These are phyloP conservation scores for Sebastes iracundus DNA, from an alignment of 2,797 vertebrate genomes.

Conservation along the genomic window DNA sequence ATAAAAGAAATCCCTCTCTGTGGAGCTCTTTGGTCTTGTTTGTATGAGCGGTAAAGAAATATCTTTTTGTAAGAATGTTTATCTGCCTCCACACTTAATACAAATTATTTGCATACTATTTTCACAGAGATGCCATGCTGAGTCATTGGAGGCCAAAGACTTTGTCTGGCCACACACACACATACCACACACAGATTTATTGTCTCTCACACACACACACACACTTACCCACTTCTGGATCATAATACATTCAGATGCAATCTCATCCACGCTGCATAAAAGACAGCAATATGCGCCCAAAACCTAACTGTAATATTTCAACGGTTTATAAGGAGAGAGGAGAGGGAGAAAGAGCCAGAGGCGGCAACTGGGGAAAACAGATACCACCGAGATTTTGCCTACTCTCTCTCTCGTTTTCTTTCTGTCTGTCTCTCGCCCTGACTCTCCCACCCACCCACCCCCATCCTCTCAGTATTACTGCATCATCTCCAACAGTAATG, in stretches of 20 bases:
- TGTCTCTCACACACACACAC: conserved; percentile 4
- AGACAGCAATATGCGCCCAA: conserved; percentile 73
- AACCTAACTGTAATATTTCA: conserved; percentile 75
- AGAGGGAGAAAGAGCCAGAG: conserved; percentile 62
- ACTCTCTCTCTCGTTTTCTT: conserved; percentile 18
- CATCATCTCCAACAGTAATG: conserved; percentile 75
- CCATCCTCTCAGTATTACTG: conserved; percentile 55
- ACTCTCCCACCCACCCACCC: conserved; percentile 24
- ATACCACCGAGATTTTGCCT: conserved; percentile 65
- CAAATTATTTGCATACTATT: conserved; percentile 22
- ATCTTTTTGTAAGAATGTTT: conserved; percentile 21
- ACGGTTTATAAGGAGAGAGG: conserved; percentile 65
- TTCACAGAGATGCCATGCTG: conserved; percentile 35
- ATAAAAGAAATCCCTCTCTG: conserved; percentile 21
- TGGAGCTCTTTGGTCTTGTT: conserved; percentile 9
- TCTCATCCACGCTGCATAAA: conserved; percentile 63
- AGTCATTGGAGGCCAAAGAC: conserved; percentile 8
- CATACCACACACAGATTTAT: background rate
- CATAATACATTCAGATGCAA: conserved; percentile 71
- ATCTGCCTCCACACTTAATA: conserved; percentile 10
- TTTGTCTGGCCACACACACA: background rate
- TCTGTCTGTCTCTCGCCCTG: conserved; percentile 24
- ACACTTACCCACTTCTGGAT: conserved; percentile 50
- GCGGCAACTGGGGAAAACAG: conserved; percentile 71
- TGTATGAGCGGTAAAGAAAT: conserved; percentile 11